Evolutionary conservation across 2,113 vertebrate genomes (phyloP).

Genomic region (Zootoca vivipara): DNA sequence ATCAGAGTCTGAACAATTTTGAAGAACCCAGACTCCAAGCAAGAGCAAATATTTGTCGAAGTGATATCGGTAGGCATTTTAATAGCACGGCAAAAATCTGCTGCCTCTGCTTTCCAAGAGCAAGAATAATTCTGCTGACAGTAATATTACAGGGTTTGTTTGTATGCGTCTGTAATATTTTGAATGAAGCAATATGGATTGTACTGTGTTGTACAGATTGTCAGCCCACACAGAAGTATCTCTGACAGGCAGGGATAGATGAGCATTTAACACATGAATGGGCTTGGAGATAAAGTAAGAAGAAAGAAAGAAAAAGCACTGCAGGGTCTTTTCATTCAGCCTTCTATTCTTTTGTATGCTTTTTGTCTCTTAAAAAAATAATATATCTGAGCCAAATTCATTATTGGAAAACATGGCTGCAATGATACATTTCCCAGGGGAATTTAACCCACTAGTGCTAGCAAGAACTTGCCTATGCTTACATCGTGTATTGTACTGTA

Average conservation of each 20-base stretch:
- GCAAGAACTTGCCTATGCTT: neutral
- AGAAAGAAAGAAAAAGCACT: neutral
- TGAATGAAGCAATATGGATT: conserved; percentile 31
- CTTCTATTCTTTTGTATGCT: neutral
- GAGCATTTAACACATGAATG: conserved; percentile 34
- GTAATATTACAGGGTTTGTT: conserved; percentile 20
- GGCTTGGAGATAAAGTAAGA: neutral
- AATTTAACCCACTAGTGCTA: neutral
- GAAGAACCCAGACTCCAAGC: neutral
- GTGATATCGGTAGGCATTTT: conserved; percentile 8
- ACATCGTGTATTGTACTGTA: neutral
- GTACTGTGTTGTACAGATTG: neutral
- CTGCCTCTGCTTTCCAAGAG: conserved; percentile 19
- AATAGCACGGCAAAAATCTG: conserved; percentile 24
- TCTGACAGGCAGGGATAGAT: neutral
- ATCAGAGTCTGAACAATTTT: conserved; percentile 9
- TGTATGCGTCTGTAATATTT: conserved; percentile 15
- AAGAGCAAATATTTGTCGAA: conserved; percentile 21
- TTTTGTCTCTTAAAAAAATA: neutral
- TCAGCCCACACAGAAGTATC: conserved; percentile 16
- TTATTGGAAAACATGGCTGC: neutral
- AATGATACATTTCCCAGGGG: neutral
- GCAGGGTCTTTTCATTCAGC: conserved; percentile 1
- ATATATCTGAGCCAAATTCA: conserved; percentile 1
- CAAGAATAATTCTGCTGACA: conserved; percentile 18